phyloP scores from a whole-genome alignment of 1,140 invertebrate genomes.

The Sycophaga agraensis region DNA sequence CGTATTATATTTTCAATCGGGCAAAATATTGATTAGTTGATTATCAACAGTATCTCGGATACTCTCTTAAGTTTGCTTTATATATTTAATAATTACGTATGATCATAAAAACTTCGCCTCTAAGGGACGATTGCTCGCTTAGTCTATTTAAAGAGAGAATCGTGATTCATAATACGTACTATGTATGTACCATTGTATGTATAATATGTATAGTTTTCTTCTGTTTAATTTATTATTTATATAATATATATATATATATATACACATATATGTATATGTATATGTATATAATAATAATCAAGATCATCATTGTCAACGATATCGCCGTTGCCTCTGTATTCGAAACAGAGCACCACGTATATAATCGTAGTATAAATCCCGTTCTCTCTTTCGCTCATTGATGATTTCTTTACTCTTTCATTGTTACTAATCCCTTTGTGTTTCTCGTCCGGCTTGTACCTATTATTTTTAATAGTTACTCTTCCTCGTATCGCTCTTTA shows the following conservation, averaged over 20 bases:
- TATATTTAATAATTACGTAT: slow-evolving; percentile 17
- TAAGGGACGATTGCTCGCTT: slow-evolving; percentile 8
- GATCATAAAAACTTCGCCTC: slow-evolving; percentile 10
- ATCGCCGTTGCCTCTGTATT: not conserved
- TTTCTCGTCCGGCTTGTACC: not conserved
- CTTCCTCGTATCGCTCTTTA: slow-evolving; percentile 32
- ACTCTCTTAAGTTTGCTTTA: not conserved
- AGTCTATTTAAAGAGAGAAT: slow-evolving; percentile 11
- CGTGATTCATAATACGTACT: no score
- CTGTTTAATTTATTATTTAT: no score
- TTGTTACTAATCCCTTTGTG: not conserved
- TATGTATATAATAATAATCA: slow-evolving; percentile 11
- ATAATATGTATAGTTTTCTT: no score
- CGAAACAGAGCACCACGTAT: slow-evolving; percentile 32
- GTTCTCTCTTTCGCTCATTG: not conserved
- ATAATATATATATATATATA: slow-evolving; percentile 6
- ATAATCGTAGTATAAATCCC: slow-evolving; percentile 51
- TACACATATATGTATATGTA: slow-evolving; percentile 23
- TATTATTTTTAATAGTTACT: slow-evolving; percentile 30
- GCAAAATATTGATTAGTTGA: no score
- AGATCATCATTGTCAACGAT: not conserved
- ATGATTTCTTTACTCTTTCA: not conserved
- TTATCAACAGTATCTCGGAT: not conserved
- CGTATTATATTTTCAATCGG: no score
- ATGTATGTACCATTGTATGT: no score